Evolutionary conservation across 2,797 vertebrate species (phyloP).

Genomic region (Glyptemys insculpta): DNA sequence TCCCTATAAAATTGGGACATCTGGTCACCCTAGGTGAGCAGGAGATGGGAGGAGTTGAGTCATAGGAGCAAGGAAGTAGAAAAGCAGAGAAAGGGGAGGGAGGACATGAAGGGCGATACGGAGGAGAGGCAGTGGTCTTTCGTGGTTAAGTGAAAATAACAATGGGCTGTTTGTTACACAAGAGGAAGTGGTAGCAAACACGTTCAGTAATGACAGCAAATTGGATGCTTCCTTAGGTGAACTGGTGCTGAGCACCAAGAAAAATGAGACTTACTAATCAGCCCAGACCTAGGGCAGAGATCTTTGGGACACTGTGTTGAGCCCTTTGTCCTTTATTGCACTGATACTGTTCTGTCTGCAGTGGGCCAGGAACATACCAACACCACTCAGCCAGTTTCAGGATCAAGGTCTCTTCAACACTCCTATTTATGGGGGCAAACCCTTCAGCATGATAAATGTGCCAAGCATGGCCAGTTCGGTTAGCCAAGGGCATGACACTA

Average conservation of each 20-base stretch:
- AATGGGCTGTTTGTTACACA: background rate
- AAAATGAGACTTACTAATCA: background rate
- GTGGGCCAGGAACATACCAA: background rate
- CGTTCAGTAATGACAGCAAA: background rate
- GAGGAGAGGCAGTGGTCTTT: slow-evolving; percentile 13
- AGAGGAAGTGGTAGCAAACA: background rate
- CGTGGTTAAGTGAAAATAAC: background rate
- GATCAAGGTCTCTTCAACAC: background rate
- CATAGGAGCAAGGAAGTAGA: background rate
- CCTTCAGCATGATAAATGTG: background rate
- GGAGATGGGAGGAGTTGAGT: slow-evolving; percentile 1
- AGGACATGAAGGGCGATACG: background rate
- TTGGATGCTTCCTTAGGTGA: background rate
- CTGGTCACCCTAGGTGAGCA: background rate
- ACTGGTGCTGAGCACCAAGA: slow-evolving; percentile 6
- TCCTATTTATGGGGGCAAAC: background rate
- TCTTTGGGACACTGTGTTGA: background rate
- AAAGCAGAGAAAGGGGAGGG: background rate
- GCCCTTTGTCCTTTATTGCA: background rate
- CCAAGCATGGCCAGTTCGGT: background rate
- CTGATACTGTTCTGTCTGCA: background rate
- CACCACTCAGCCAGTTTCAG: background rate
- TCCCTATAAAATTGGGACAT: too few relatives aligned
- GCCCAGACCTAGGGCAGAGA: background rate
- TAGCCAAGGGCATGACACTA: background rate